Conservation (phyloP, 2,888 invertebrate genomes). For the Stomorhina lunata region DNA sequence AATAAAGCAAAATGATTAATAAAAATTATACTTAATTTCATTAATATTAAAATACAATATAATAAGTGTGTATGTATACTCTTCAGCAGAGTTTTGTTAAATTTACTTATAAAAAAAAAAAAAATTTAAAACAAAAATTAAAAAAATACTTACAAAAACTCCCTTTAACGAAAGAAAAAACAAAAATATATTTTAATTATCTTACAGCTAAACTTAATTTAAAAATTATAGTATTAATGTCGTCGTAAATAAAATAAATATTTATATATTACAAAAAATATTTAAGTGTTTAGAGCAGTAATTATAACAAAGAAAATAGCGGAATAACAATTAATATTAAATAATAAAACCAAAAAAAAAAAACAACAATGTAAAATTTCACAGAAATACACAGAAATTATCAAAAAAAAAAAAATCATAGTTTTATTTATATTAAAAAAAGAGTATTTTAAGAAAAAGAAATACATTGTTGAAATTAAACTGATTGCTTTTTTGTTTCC, state of each 20-base stretch:
- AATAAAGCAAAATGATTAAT: constrained; percentile 32
- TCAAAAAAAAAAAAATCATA: not conserved
- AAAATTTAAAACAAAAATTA: constrained; percentile 62
- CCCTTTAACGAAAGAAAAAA: constrained; percentile 33
- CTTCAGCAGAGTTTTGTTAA: constrained; percentile 74
- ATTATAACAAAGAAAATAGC: constrained; percentile 64
- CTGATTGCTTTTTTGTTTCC: no score
- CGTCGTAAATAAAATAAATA: constrained; percentile 54
- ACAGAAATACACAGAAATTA: constrained; percentile 54
- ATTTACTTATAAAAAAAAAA: constrained; percentile 70
- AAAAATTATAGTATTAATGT: constrained; percentile 62
- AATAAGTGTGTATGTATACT: constrained; percentile 69
- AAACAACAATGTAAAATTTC: constrained; percentile 56
- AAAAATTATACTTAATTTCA: constrained; percentile 41
- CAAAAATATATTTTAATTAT: constrained; percentile 46
- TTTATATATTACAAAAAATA: constrained; percentile 60
- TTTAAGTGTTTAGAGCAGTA: constrained; percentile 74
- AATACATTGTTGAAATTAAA: no score
- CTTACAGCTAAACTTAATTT: constrained; percentile 46
- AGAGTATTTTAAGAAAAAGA: no score
- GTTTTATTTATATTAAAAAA: no score
- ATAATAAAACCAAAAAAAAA: constrained; percentile 62
- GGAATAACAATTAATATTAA: constrained; percentile 62
- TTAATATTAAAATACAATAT: constrained; percentile 58
- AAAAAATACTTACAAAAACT: constrained; percentile 54